Evolutionary conservation across 2,797 vertebrate species (phyloP).

Genomic region (Corythornis leucogaster): DNA sequence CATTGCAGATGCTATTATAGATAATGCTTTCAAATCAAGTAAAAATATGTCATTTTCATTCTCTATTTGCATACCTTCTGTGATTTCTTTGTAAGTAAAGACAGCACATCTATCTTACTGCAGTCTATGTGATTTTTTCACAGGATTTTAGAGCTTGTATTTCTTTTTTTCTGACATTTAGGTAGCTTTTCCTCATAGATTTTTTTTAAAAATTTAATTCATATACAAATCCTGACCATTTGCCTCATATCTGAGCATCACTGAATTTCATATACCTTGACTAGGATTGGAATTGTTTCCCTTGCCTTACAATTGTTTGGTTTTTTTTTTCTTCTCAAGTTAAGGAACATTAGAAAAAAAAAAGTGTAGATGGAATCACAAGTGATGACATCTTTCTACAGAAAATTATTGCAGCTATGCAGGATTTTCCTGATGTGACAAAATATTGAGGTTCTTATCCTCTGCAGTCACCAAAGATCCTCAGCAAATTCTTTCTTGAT

Average conservation of each 20-base stretch:
- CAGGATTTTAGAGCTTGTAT: slow-evolving; percentile 27
- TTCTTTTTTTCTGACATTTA: slow-evolving; percentile 31
- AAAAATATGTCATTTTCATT: slow-evolving; percentile 56
- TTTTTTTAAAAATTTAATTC: slow-evolving; percentile 47
- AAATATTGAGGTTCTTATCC: not conserved
- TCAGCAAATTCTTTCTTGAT: not conserved
- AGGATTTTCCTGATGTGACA: not conserved
- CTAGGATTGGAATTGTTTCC: slow-evolving; percentile 34
- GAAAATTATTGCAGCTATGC: not conserved
- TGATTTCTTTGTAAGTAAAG: slow-evolving; percentile 55
- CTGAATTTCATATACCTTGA: slow-evolving; percentile 33
- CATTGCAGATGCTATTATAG: slow-evolving; percentile 60
- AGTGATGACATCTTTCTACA: not conserved
- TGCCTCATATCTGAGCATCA: not conserved
- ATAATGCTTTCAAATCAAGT: slow-evolving; percentile 56
- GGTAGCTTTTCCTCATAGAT: not conserved
- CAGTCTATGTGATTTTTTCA: slow-evolving; percentile 7
- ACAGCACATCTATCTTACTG: slow-evolving; percentile 40
- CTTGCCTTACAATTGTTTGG: not conserved
- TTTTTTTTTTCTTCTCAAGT: not conserved
- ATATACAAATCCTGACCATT: slow-evolving; percentile 19
- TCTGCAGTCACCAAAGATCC: not conserved
- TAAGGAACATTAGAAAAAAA: not conserved
- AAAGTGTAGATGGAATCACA: slow-evolving; percentile 5
- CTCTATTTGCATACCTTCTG: slow-evolving; percentile 55